phyloP scores from a whole-genome alignment of 1,140 invertebrate species.

The Phortica variegata region DNA sequence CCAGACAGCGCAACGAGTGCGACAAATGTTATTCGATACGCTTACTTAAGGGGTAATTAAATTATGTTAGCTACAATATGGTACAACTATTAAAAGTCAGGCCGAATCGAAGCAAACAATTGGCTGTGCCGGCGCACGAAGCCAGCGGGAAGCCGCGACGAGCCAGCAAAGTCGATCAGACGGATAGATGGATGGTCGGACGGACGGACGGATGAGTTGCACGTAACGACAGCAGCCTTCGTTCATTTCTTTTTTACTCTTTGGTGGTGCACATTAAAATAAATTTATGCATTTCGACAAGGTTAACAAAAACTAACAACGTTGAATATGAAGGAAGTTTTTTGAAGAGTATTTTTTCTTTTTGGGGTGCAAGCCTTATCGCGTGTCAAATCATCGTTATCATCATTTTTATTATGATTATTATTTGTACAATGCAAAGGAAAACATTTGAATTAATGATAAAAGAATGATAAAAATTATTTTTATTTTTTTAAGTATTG shows the following conservation, averaged over 20 bases:
- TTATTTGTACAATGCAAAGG: slow-evolving; percentile 18
- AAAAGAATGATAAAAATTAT: slow-evolving; percentile 53
- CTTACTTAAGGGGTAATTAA: slow-evolving; percentile 57
- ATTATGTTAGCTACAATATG: slow-evolving; percentile 29
- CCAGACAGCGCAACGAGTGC: too few relatives aligned
- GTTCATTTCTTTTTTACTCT: too few relatives aligned
- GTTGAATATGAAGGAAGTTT: slow-evolving; percentile 24
- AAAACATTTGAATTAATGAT: slow-evolving; percentile 40
- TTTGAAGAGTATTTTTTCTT: too few relatives aligned
- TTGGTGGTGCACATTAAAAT: too few relatives aligned
- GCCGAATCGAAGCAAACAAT: too few relatives aligned
- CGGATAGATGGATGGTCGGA: neutral
- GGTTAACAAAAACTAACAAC: too few relatives aligned
- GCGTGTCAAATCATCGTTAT: slow-evolving; percentile 55
- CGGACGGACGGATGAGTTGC: slow-evolving; percentile 9
- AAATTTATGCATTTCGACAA: too few relatives aligned
- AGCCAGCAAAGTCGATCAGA: neutral
- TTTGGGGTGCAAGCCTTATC: slow-evolving; percentile 31
- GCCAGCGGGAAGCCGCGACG: neutral
- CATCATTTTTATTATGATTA: slow-evolving; percentile 14
- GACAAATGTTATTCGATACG: slow-evolving; percentile 47
- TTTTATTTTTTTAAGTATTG: slow-evolving; percentile 23
- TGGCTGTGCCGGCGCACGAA: neutral
- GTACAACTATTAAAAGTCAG: too few relatives aligned
- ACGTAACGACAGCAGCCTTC: neutral